Evolutionary conservation across 1,140 invertebrate genomes (phyloP), one percentile per base, ranked within the genome.

Genomic region (Drosophila seguyi): DNA sequence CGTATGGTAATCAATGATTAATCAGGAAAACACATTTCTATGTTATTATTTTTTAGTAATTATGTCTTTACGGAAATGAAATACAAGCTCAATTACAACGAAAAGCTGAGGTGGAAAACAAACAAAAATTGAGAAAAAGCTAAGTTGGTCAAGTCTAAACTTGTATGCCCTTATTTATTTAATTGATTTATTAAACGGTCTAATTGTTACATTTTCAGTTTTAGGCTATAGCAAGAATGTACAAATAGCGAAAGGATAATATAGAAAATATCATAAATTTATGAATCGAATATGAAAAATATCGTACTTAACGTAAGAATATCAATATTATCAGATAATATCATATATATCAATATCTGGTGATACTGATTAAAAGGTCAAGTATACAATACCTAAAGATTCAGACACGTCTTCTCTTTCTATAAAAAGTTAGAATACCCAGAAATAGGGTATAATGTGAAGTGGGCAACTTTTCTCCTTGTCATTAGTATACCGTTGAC

Each of bases 401-500:
- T 20, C 11, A 34, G 13, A 8, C 18, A 34, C 34, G 10, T 3
- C 3, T 14, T 0, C 4, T 14, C 8, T 7, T 16, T 16, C 0
- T 16, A 14, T 16, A 8, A 10, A 38, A 38, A 55, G 22, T 11
- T 4, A 11, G 0, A 38, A 55, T 47, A 27, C 44, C 36, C 50
- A 48, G 20, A 38, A 44, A 39, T 50, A 45, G 20, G 20, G 34
- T n/a, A 53, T 44, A 1, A 22, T 36, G 44, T 20, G 6, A 42
- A 29, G 11, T 31, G 27, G 16, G 50, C 47, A 59, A 67, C 44
- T 73, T 73, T 73, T 65, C 41, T 41, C 45, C 44, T 71, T 48
- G 52, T 61, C 47, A 81, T 86, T 79, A 75, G 83, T 55, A 58
- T 76, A 66, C 74, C 55, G 52, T 75, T 87, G 79, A 87, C 74